Percentiles rank a stretch among this genome's conserved stretches.
phyloP scores from a whole-genome alignment of 2,113 vertebrate genomes.

The Planiliza haematocheilus region DNA sequence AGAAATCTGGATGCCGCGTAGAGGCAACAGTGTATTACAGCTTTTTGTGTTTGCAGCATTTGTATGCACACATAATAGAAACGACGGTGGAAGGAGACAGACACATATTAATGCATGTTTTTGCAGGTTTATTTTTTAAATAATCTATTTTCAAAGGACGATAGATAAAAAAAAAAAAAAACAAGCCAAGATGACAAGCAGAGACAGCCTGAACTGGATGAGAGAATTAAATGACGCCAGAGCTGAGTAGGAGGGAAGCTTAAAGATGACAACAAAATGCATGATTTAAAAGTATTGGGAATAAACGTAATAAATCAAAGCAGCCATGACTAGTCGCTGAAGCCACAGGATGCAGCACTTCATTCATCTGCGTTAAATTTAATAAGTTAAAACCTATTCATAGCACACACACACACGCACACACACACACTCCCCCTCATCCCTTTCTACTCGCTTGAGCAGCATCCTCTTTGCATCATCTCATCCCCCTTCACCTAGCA shows the following conservation, averaged over 20 bases:
- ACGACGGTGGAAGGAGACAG: not conserved
- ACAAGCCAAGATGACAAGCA: conserved; percentile 36
- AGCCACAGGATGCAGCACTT: conserved; percentile 24
- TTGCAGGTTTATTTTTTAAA: not conserved
- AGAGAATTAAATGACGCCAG: conserved; percentile 26
- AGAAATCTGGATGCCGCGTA: not conserved
- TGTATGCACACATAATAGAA: not conserved
- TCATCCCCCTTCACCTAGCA: conserved; percentile 37
- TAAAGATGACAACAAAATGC: conserved; percentile 20
- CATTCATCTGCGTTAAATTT: conserved; percentile 46
- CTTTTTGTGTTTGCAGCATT: conserved; percentile 8
- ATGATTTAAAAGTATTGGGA: conserved; percentile 28
- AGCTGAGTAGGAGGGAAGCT: conserved; percentile 5
- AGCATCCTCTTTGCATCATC: conserved; percentile 60
- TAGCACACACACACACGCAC: conserved; percentile 8
- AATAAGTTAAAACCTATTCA: conserved; percentile 45
- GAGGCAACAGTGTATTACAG: not conserved
- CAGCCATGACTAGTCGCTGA: conserved; percentile 1
- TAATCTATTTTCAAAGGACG: not conserved
- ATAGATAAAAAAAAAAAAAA: conserved; percentile 15
- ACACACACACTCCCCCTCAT: not conserved
- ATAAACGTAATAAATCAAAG: conserved; percentile 47
- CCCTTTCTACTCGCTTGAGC: conserved; percentile 40
- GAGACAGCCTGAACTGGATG: conserved; percentile 24
- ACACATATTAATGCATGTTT: conserved; percentile 1